Base-by-base conservation (phyloP, 2,797 vertebrate genomes). In the Peromyscus aztecus region DNA sequence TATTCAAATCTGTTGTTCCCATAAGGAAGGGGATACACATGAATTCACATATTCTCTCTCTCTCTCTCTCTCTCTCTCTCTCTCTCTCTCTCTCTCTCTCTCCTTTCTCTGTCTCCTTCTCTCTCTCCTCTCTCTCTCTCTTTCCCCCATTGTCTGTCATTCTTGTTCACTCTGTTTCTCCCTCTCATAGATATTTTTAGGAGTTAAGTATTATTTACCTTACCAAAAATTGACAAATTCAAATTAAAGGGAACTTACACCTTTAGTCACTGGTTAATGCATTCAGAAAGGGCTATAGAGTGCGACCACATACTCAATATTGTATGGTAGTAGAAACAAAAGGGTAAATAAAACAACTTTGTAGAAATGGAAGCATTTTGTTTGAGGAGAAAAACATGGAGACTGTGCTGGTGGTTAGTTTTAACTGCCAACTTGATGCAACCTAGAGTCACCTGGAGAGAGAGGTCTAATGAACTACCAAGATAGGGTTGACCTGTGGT, bases 1-100 rank as follows among this genome's bases (percentile, higher is more conserved):
- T 91, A 85, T 95, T 97, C 96, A 97, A 82, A 93, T 85, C 78
- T 83, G 67, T 92, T 85, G 85, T 75, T 89, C 27, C 1, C 52
- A 29, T 52, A 69, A 91, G 73, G 40, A 85, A 37, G 37, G 71
- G 34, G 29, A 80, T 40, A 88, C 59, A 82, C 31, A 71, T 55
- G 40, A 43, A 61, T 63, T 69, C 89, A 89, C 78, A 10, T 27
- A 52, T 13, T 10, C 61, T 9, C 12, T 27, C 65, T 24, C 57
- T 52, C 31, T 94, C 11, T 29, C 27, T 67, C 19, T 21, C 40
- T 46, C 19, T 61, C 21, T 34, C 49, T 24, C 43, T 85, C 13
- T 24, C 49, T 19, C 43, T 7, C 17, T 6, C 40, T n/a, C 4
- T 12, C 27, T 11, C 23, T 31, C 23, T 11, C n/a, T 49, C 7